phyloP scores from a whole-genome alignment of 2,113 vertebrate species.

The Dromaius novaehollandiae region DNA sequence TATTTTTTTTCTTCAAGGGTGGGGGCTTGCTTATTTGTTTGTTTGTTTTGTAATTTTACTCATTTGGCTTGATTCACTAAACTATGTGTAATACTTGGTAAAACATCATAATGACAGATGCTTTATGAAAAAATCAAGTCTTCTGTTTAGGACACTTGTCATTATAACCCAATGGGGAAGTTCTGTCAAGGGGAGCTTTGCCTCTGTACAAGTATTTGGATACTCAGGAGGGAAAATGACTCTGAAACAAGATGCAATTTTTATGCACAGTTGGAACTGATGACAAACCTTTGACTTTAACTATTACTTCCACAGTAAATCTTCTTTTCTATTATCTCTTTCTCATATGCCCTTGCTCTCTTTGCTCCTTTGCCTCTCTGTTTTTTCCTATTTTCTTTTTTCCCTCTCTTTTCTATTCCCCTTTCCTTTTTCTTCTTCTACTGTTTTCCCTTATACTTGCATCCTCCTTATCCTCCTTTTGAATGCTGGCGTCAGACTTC shows the following conservation, averaged over 20 bases:
- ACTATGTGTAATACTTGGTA: not conserved
- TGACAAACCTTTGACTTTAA: not conserved
- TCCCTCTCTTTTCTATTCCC: constrained; percentile 25
- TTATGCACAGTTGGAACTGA: not conserved
- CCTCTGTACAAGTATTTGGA: not conserved
- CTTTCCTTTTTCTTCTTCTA: not conserved
- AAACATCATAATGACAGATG: not conserved
- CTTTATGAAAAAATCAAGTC: not conserved
- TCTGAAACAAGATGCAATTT: not conserved
- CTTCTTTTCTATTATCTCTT: not conserved
- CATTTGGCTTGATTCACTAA: not conserved
- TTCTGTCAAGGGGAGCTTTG: not conserved
- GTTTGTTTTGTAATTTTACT: not conserved
- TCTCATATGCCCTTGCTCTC: not conserved
- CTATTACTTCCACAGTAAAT: not conserved
- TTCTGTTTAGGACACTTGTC: not conserved
- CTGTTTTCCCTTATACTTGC: constrained; percentile 52
- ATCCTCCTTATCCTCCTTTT: constrained; percentile 63
- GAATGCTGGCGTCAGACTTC: constrained; percentile 62
- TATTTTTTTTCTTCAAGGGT: not conserved
- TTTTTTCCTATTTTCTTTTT: constrained; percentile 3
- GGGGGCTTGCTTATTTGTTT: no score
- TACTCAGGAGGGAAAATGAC: not conserved
- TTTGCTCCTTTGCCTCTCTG: not conserved
- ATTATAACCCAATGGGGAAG: not conserved